Evolutionary conservation across 2,797 vertebrate species (phyloP).

Genomic region (Halcyon chelicuti): DNA sequence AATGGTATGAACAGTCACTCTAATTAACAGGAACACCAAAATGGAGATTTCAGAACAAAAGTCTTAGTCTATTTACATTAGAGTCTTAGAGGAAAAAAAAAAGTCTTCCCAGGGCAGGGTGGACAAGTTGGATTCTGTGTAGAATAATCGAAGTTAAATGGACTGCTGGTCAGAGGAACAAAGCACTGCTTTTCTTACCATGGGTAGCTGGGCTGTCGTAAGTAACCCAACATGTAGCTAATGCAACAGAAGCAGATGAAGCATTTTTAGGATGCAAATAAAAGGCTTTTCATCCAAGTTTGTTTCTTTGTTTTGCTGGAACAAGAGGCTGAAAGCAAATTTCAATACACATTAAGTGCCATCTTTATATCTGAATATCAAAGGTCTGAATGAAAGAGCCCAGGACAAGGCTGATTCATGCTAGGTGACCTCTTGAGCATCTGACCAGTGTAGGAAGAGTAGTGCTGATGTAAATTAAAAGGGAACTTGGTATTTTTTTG

Average conservation of each 20-base stretch:
- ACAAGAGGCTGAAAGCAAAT: background rate
- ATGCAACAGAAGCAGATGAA: background rate
- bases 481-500: background rate
- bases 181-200: background rate
- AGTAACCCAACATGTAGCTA: background rate
- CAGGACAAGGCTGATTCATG: background rate
- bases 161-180: background rate
- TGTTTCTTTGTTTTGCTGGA: background rate
- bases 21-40: background rate
- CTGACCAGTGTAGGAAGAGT: constrained; percentile 19
- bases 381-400: background rate
- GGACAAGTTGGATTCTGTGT: background rate
- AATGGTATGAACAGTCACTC: background rate
- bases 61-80: background rate
- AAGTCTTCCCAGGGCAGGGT: background rate
- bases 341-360: background rate
- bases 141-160: background rate
- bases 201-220: background rate
- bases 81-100: background rate
- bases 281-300: background rate
- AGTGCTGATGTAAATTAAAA: background rate
- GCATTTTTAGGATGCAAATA: background rate
- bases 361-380: background rate
- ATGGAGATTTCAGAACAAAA: background rate
- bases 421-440: constrained; percentile 17